Conservation (phyloP, 2,888 invertebrate species). For the Diarsia rubi region DNA sequence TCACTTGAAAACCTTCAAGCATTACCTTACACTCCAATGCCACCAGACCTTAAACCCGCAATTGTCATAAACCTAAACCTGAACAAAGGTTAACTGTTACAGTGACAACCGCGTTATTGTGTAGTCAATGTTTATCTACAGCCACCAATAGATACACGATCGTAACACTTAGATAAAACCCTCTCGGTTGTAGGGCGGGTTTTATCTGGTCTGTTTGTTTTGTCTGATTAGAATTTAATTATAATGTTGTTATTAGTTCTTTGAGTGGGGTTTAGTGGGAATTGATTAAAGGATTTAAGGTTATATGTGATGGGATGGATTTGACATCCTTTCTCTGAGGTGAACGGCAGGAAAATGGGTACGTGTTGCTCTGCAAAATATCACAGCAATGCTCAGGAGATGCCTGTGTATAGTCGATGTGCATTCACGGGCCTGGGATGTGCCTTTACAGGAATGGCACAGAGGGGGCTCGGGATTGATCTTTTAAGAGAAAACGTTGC, state of each 20-base stretch:
- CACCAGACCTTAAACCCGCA: constrained; percentile 33
- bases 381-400: too few relatives aligned
- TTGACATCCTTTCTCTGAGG: too few relatives aligned
- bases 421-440: too few relatives aligned
- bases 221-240: constrained; percentile 64
- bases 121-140: constrained; percentile 72
- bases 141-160: constrained; percentile 70
- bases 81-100: constrained; percentile 68
- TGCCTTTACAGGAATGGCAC: too few relatives aligned
- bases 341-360: too few relatives aligned
- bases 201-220: constrained; percentile 55
- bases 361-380: too few relatives aligned
- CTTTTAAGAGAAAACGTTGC: too few relatives aligned
- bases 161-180: constrained; percentile 75
- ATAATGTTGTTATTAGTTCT: constrained; percentile 24
- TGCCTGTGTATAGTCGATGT: too few relatives aligned
- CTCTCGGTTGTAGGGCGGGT: constrained; percentile 69
- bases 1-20: neutral
- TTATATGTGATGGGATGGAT: neutral
- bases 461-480: too few relatives aligned
- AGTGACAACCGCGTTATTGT: constrained; percentile 70
- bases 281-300: neutral
- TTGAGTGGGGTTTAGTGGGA: neutral
- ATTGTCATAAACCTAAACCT: constrained; percentile 46
- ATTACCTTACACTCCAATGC: constrained; percentile 20